These are phyloP conservation scores for Melanotaenia pygmaea DNA, from an alignment of 2,797 vertebrate genomes.

Conservation along the genomic window DNA sequence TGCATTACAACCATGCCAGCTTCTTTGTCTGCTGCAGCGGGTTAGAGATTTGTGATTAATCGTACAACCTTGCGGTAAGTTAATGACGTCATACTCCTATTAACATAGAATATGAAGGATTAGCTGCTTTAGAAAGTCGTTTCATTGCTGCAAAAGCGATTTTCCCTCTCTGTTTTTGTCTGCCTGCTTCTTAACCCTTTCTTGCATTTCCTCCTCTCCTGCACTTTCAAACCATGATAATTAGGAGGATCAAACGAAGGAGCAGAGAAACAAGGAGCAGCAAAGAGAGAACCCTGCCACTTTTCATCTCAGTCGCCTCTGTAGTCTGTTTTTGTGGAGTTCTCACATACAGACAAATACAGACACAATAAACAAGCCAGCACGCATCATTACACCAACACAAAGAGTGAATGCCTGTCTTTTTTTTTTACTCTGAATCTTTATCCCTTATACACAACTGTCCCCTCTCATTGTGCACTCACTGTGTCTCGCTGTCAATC, in stretches of 20 bases:
- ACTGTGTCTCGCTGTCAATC: constrained; percentile 62
- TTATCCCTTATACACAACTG: constrained; percentile 31
- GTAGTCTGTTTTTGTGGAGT: constrained; percentile 1
- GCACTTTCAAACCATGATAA: constrained; percentile 73
- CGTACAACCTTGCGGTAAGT: constrained; percentile 36
- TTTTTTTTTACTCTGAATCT: constrained; percentile 23
- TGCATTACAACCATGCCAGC: constrained; percentile 16
- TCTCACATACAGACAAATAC: constrained; percentile 9
- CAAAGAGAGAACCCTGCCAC: constrained; percentile 63
- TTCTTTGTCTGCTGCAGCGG: constrained; percentile 20
- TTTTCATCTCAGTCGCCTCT: constrained; percentile 48
- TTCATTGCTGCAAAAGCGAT: constrained; percentile 41
- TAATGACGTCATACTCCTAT: constrained; percentile 43
- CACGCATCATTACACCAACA: constrained; percentile 29
- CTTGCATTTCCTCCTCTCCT: constrained; percentile 48
- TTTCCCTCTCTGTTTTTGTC: constrained; percentile 33
- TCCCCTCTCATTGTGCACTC: constrained; percentile 41
- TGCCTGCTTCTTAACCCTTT: constrained; percentile 33
- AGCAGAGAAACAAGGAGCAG: constrained; percentile 47
- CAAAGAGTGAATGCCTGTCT: not conserved
- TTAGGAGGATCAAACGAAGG: constrained; percentile 75
- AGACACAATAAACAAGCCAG: constrained; percentile 43
- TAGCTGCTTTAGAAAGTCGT: constrained; percentile 38
- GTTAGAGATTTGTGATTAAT: constrained; percentile 19
- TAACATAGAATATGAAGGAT: constrained; percentile 38